Conservation (phyloP, 2,888 invertebrate species). For the Seira musarum region DNA sequence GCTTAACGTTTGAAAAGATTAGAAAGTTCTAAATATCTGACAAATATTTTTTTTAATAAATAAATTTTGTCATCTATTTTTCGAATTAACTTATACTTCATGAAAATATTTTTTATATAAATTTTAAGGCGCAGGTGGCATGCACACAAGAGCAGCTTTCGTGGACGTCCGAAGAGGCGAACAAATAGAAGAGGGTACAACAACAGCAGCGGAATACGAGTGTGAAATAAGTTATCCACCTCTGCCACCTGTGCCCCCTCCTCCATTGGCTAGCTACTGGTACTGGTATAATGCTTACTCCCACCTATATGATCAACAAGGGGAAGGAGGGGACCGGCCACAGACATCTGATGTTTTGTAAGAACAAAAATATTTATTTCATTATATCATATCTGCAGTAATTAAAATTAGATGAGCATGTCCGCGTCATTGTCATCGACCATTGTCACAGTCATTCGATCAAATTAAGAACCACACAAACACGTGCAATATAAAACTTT, state of each 20-base stretch:
- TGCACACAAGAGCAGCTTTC: slow-evolving; percentile 64
- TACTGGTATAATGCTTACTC: slow-evolving; percentile 67
- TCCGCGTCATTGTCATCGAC: too few species aligned
- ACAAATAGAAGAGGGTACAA: too few species aligned
- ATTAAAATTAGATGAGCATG: too few species aligned
- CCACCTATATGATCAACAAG: slow-evolving; percentile 57
- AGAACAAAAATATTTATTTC: slow-evolving; percentile 2
- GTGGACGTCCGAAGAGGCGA: slow-evolving; percentile 57
- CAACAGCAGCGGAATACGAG: slow-evolving; percentile 61
- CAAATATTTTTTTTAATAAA: neutral
- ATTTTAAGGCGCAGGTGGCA: slow-evolving; percentile 47
- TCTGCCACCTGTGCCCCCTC: slow-evolving; percentile 52
- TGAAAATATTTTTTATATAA: neutral
- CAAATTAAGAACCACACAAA: too few species aligned
- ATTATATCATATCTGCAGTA: too few species aligned
- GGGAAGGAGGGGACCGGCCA: slow-evolving; percentile 15
- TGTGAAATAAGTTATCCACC: slow-evolving; percentile 66
- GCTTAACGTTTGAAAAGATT: too few species aligned
- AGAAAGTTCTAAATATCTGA: neutral
- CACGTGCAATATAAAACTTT: too few species aligned
- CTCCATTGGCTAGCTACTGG: slow-evolving; percentile 63
- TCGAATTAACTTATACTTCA: neutral
- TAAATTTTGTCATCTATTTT: neutral
- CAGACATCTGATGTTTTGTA: slow-evolving; percentile 32
- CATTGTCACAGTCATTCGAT: too few species aligned